Evolutionary conservation across 2,797 vertebrate species (phyloP).

Genomic region (Cephalopachus bancanus): DNA sequence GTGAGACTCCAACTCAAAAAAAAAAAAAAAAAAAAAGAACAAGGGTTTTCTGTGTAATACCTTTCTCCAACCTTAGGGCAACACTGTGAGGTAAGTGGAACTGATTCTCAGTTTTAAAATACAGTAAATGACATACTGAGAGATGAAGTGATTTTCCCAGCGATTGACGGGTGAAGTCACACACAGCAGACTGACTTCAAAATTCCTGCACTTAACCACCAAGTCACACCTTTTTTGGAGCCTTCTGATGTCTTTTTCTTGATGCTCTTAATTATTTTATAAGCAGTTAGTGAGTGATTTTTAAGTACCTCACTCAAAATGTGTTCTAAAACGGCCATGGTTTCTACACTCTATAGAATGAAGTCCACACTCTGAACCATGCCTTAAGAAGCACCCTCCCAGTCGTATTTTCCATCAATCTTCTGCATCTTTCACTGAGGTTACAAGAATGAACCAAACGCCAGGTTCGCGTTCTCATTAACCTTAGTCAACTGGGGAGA

Average conservation of each 20-base stretch:
- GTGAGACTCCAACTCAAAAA: too few species aligned
- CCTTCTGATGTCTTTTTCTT: not conserved
- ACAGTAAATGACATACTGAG: not conserved
- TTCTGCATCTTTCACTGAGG: not conserved
- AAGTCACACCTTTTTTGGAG: not conserved
- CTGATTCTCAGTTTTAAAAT: not conserved
- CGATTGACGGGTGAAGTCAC: not conserved
- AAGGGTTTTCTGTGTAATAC: not conserved
- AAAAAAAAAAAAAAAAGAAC: not conserved
- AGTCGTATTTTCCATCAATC: not conserved
- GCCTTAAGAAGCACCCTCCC: not conserved
- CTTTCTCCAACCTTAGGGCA: not conserved
- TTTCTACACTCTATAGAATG: not conserved
- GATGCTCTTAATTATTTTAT: not conserved
- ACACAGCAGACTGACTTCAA: not conserved
- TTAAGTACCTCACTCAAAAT: not conserved
- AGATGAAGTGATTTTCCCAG: constrained; percentile 13
- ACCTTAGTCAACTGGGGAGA: not conserved
- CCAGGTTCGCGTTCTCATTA: not conserved
- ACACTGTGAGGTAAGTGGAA: not conserved
- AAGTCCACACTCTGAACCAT: not conserved
- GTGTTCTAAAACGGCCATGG: not conserved
- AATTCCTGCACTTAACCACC: not conserved
- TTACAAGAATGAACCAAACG: constrained; percentile 32
- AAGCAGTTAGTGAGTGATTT: not conserved